A percentile compares a stretch with the other conserved stretches of the same genome.
Conservation (phyloP, 2,888 invertebrate species). For the Drosophila siamana region DNA sequence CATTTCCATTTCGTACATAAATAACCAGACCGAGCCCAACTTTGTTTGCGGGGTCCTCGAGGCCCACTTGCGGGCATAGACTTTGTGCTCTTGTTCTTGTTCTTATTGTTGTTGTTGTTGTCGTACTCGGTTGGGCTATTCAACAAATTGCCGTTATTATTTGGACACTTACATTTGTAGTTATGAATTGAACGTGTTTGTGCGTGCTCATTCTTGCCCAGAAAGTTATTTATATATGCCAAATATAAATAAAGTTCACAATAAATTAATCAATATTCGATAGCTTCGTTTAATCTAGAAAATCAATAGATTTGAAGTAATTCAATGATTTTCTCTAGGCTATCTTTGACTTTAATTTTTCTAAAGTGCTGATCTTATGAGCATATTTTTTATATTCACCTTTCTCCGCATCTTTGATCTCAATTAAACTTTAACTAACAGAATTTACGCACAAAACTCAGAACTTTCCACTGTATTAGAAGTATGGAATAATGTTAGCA, state of each 20-base stretch:
- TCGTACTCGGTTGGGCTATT: constrained; percentile 32
- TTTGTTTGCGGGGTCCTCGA: constrained; percentile 13
- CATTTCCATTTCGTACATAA: constrained; percentile 15
- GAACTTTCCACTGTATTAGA: not conserved
- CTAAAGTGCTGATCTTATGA: too few relatives aligned
- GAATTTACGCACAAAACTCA: too few relatives aligned
- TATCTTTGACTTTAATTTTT: too few relatives aligned
- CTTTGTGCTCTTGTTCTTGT: not conserved
- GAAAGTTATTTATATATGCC: not conserved
- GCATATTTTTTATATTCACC: too few relatives aligned
- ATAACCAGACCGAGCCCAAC: constrained; percentile 13
- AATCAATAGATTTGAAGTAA: not conserved
- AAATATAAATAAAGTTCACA: not conserved
- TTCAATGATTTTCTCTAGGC: too few relatives aligned
- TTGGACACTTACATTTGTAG: constrained; percentile 14
- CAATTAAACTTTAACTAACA: too few relatives aligned
- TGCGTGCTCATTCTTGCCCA: not conserved
- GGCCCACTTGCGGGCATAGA: constrained; percentile 6
- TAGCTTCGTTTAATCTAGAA: not conserved
- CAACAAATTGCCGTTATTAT: constrained; percentile 39
- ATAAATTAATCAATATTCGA: not conserved
- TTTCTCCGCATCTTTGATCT: too few relatives aligned
- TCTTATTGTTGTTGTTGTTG: not conserved
- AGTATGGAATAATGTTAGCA: not conserved
- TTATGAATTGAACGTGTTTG: constrained; percentile 13